phyloP scores from a whole-genome alignment of 2,113 vertebrate species.

The Eurystomus gularis region DNA sequence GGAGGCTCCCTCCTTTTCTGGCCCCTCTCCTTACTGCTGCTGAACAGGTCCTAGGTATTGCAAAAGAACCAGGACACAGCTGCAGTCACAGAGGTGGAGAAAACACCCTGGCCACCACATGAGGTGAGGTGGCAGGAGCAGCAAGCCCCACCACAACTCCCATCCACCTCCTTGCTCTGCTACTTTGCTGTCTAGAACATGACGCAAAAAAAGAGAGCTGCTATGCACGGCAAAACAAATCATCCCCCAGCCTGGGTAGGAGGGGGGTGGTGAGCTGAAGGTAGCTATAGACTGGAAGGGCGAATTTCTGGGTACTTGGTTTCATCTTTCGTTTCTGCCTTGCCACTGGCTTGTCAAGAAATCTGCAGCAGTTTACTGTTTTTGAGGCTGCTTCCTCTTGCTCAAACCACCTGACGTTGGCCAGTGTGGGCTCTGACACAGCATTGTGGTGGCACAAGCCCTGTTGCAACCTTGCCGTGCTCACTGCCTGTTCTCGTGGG shows the following conservation, averaged over 20 bases:
- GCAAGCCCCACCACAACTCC: not conserved
- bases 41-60: not conserved
- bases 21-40: not conserved
- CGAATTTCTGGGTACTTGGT: not conserved
- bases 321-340: not conserved
- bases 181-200: not conserved
- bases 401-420: not conserved
- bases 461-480: not conserved
- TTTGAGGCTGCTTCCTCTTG: not conserved
- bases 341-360: not conserved
- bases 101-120: not conserved
- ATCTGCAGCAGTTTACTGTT: not conserved
- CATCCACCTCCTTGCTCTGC: not conserved
- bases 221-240: not conserved
- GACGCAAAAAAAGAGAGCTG: rapidly evolving
- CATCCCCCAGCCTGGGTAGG: not conserved
- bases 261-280: not conserved
- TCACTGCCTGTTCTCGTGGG: not conserved
- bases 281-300: rapidly evolving
- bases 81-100: not conserved
- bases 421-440: rapidly evolving
- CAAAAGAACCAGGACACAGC: not conserved
- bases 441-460: rapidly evolving
- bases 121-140: not conserved
- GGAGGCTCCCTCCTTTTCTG: not conserved